Evolutionary conservation across 2,888 invertebrate species (phyloP).

Genomic region (Clunio marinus): DNA sequence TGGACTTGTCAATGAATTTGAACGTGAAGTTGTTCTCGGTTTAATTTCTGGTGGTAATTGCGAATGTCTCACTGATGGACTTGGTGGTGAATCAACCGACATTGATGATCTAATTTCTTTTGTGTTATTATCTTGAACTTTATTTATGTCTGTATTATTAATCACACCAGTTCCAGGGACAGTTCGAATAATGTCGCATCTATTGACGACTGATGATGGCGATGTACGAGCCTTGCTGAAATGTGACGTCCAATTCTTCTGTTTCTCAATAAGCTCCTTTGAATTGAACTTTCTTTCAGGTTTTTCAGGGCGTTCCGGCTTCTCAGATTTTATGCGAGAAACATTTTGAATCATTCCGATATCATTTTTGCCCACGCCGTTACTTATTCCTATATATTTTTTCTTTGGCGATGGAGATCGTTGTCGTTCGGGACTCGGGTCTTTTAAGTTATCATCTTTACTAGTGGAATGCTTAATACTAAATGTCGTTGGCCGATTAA

Average conservation of each 20-base stretch:
- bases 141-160: conserved; percentile 48
- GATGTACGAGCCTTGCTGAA: conserved; percentile 67
- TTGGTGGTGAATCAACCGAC: conserved; percentile 47
- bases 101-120: conserved; percentile 39
- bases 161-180: conserved; percentile 55
- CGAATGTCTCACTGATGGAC: conserved; percentile 45
- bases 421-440: conserved; percentile 51
- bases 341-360: conserved; percentile 49
- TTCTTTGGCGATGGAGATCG: conserved; percentile 48
- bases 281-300: conserved; percentile 78
- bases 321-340: conserved; percentile 58
- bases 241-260: conserved; percentile 88
- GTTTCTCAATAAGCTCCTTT: conserved; percentile 83
- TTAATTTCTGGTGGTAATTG: conserved; percentile 50
- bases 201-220: conserved; percentile 52
- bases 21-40: conserved; percentile 44
- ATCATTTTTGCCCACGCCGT: conserved; percentile 53
- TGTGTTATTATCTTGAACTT: conserved; percentile 43
- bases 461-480: conserved; percentile 50
- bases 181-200: conserved; percentile 52
- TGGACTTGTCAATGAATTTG: conserved; percentile 47
- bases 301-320: conserved; percentile 70
- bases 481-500: conserved; percentile 44
- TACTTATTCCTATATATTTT: conserved; percentile 47
- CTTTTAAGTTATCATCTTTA: conserved; percentile 50